Conservation (phyloP, 2,113 vertebrate genomes). For the Trichechus manatus region DNA sequence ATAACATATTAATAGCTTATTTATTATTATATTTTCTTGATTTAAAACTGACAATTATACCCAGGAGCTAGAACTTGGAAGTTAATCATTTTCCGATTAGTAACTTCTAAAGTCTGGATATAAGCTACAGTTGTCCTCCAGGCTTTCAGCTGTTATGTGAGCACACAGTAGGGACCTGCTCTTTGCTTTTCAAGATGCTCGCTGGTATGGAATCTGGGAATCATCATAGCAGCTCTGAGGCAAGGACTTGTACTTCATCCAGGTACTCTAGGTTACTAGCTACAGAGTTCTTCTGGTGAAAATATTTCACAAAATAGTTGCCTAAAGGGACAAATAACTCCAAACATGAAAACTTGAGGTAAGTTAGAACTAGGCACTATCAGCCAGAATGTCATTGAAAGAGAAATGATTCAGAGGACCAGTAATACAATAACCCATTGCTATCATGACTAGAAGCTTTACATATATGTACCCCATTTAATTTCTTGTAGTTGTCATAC, state of each 20-base stretch:
- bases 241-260: not conserved
- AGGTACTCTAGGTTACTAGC: not conserved
- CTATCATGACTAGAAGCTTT: not conserved
- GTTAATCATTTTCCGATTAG: not conserved
- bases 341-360: not conserved
- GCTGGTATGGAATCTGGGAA: not conserved
- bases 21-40: not conserved
- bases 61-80: not conserved
- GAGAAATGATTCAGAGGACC: not conserved
- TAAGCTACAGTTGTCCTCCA: not conserved
- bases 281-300: not conserved
- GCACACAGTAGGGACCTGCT: accelerated
- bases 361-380: not conserved
- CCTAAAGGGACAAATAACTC: not conserved
- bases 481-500: not conserved
- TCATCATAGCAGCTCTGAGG: not conserved
- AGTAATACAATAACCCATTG: not conserved
- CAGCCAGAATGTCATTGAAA: not conserved
- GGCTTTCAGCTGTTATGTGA: not conserved
- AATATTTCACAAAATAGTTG: not conserved
- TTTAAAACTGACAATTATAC: not conserved
- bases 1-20: not conserved
- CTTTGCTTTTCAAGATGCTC: not conserved
- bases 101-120: not conserved
- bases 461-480: not conserved